A percentile compares a stretch with the other conserved stretches of the same genome.
Evolutionary conservation across 2,888 invertebrate species (phyloP).

Genomic region (Hyposoter didymator): DNA sequence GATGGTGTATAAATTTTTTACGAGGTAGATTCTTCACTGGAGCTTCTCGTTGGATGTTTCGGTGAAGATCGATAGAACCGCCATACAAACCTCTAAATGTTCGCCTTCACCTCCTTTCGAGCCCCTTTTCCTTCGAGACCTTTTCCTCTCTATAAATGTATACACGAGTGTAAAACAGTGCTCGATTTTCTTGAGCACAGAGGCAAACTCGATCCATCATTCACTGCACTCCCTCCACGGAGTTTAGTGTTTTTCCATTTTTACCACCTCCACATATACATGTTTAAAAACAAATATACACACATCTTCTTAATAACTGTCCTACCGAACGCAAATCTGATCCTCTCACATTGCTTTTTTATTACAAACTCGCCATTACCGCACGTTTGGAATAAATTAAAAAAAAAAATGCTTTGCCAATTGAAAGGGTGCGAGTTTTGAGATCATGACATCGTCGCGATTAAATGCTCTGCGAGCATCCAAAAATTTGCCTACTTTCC

Average conservation of each 20-base stretch:
- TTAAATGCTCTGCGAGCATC: background rate
- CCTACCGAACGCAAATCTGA: background rate
- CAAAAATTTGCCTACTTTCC: no score
- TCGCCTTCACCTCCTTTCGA: slow-evolving; percentile 33
- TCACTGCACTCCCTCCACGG: slow-evolving; percentile 15
- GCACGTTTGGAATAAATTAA: background rate
- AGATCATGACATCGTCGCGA: background rate
- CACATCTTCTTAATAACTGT: background rate
- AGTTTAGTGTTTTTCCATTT: slow-evolving; percentile 11
- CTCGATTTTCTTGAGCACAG: slow-evolving; percentile 35
- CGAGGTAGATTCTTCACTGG: background rate
- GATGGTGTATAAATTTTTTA: slow-evolving; percentile 3
- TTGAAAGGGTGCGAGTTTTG: background rate
- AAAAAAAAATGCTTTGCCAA: background rate
- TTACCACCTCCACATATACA: background rate
- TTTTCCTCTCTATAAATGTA: slow-evolving; percentile 21
- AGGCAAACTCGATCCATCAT: slow-evolving; percentile 46
- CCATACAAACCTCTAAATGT: slow-evolving; percentile 3
- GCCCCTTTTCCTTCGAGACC: slow-evolving; percentile 34
- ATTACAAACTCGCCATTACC: background rate
- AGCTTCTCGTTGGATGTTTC: background rate
- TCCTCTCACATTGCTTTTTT: background rate
- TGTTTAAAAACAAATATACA: background rate
- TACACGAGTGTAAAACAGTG: slow-evolving; percentile 37
- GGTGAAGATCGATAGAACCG: slow-evolving; percentile 44